A percentile compares a stretch with the other conserved stretches of the same genome.
These are phyloP conservation scores for Epistrophe eligans DNA, from an alignment of 2,888 invertebrate species.

Conservation along the genomic window DNA sequence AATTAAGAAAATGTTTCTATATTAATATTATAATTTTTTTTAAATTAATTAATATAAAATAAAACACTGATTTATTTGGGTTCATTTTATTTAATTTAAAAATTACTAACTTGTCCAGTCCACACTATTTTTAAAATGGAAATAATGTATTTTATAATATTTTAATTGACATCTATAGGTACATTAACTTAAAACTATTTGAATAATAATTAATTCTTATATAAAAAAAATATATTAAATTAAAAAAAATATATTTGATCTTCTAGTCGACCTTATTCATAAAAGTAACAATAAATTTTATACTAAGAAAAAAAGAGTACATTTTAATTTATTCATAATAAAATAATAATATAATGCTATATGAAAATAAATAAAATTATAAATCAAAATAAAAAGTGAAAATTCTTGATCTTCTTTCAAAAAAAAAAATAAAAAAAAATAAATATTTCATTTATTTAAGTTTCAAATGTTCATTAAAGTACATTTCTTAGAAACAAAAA, in stretches of 20 bases:
- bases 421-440: neutral
- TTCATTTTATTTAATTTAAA: constrained; percentile 19
- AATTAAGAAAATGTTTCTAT: constrained; percentile 48
- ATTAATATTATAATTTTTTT: constrained; percentile 22
- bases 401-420: constrained; percentile 31
- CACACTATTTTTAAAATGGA: constrained; percentile 72
- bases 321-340: constrained; percentile 54
- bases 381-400: neutral
- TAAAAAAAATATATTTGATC: constrained; percentile 63
- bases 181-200: constrained; percentile 42
- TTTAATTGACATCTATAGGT: constrained; percentile 41
- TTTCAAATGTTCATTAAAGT: neutral
- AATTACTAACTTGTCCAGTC: constrained; percentile 68
- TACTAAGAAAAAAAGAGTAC: constrained; percentile 45
- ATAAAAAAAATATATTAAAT: constrained; percentile 20
- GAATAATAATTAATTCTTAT: constrained; percentile 39
- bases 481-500: too few relatives aligned
- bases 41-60: neutral
- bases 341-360: neutral
- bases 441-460: constrained; percentile 32
- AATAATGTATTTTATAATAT: constrained; percentile 49
- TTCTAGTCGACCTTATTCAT: constrained; percentile 72
- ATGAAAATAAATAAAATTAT: constrained; percentile 22
- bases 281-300: constrained; percentile 53
- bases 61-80: constrained; percentile 34